Percentiles rank a stretch among this genome's conserved stretches.
phyloP scores from a whole-genome alignment of 2,113 vertebrate genomes.

The Gobiocypris rarus region DNA sequence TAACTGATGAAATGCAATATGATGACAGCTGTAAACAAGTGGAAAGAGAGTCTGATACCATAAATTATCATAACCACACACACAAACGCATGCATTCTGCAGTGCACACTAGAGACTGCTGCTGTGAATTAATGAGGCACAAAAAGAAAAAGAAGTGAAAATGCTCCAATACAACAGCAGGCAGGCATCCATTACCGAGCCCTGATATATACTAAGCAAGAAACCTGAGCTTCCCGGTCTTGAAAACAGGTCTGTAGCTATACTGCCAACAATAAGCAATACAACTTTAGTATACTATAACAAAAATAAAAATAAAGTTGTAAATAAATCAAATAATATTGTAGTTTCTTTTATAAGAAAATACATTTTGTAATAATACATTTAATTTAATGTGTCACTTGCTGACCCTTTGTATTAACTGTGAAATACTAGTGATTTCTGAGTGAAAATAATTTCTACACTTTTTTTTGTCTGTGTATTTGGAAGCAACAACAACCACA shows the following conservation, averaged over 20 bases:
- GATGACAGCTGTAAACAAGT: conserved; percentile 45
- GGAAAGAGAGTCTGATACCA: conserved; percentile 29
- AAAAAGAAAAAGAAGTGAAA: conserved; percentile 7
- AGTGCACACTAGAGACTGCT: conserved; percentile 31
- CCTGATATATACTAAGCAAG: background rate
- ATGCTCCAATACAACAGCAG: conserved; percentile 18
- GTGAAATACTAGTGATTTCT: background rate
- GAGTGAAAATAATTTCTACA: background rate
- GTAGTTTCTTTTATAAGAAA: too few species aligned
- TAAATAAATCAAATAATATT: background rate
- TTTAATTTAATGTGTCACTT: background rate
- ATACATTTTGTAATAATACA: too few species aligned
- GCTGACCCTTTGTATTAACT: background rate
- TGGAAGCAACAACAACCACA: background rate
- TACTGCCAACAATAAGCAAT: background rate
- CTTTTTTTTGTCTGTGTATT: background rate
- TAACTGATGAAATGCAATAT: conserved; percentile 34
- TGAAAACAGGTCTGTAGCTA: background rate
- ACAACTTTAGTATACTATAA: background rate
- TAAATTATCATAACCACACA: conserved; percentile 49
- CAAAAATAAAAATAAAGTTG: background rate
- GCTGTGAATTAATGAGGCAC: conserved; percentile 31
- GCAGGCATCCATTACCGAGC: background rate
- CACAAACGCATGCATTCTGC: conserved; percentile 17
- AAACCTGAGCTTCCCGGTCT: background rate